phyloP scores from a whole-genome alignment of 2,113 vertebrate species.

The Clupea harengus region DNA sequence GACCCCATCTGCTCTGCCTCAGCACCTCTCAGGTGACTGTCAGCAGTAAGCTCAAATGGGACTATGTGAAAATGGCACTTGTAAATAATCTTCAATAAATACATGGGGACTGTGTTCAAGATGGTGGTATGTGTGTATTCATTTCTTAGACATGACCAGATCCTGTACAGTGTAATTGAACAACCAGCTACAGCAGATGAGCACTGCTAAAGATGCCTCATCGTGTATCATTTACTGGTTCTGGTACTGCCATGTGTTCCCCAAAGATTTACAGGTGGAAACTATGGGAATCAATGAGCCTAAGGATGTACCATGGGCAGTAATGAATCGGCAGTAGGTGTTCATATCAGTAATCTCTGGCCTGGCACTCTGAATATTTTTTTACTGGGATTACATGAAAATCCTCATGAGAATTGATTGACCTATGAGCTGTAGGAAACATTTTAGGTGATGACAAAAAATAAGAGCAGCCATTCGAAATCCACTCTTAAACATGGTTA shows the following conservation, averaged over 20 bases:
- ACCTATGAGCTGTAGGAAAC: no score
- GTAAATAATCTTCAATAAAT: conserved; percentile 74
- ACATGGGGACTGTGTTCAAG: conserved; percentile 60
- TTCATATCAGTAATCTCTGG: no score
- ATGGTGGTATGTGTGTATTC: not conserved
- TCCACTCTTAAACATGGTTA: no score
- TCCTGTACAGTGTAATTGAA: not conserved
- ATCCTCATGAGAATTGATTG: no score
- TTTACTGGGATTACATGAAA: no score
- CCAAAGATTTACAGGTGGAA: not conserved
- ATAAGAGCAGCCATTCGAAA: no score
- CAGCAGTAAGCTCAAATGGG: conserved; percentile 42
- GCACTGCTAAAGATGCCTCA: no score
- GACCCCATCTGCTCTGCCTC: not conserved
- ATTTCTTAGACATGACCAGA: not conserved
- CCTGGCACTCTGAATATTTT: no score
- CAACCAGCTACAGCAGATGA: not conserved
- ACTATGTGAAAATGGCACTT: conserved; percentile 45
- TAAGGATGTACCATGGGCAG: no score
- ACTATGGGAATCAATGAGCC: no score
- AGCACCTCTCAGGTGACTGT: conserved; percentile 27
- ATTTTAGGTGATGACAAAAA: no score
- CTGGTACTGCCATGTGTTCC: not conserved
- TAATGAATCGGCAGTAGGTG: no score
- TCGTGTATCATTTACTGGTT: not conserved